Percentiles rank a stretch among this genome's conserved stretches.
Evolutionary conservation across 1,140 invertebrate species (phyloP).

Genomic region (Tetranychus cinnabarinus): DNA sequence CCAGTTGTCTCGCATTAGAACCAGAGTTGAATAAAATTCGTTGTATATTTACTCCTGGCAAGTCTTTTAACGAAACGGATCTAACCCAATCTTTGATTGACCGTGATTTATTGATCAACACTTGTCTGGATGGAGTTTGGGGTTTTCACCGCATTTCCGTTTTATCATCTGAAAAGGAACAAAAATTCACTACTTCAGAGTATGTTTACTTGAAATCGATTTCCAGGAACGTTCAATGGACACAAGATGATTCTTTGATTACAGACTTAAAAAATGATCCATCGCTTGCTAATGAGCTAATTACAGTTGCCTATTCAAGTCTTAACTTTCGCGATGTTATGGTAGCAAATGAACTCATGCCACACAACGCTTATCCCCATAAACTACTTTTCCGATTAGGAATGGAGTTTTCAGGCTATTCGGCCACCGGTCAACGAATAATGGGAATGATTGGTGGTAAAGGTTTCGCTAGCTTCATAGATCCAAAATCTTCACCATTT

Average conservation of each 20-base stretch:
- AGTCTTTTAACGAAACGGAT: conserved; percentile 21
- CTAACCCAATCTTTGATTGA: conserved; percentile 19
- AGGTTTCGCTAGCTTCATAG: conserved; percentile 64
- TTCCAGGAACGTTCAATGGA: conserved; percentile 62
- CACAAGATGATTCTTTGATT: conserved; percentile 26
- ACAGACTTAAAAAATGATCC: conserved; percentile 23
- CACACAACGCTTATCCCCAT: conserved; percentile 65
- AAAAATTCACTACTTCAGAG: background rate
- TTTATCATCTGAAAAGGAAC: conserved; percentile 24
- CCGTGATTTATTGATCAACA: conserved; percentile 61
- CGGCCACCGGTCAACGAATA: conserved; percentile 41
- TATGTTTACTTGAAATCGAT: conserved; percentile 69
- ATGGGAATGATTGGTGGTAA: conserved; percentile 47
- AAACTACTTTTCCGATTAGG: conserved; percentile 20
- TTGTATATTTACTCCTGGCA: conserved; percentile 14
- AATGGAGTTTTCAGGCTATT: conserved; percentile 61
- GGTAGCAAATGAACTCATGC: conserved; percentile 82
- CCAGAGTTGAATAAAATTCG: conserved; percentile 39
- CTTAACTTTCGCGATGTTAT: conserved; percentile 94
- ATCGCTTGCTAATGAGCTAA: conserved; percentile 13
- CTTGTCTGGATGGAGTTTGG: conserved; percentile 36
- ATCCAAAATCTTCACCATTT: conserved; percentile 52
- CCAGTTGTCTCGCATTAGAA: conserved; percentile 66
- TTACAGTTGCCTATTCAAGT: conserved; percentile 47
- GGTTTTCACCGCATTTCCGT: conserved; percentile 38